Base-by-base conservation (phyloP, 2,888 invertebrate species). In the Heliconius aoede region DNA sequence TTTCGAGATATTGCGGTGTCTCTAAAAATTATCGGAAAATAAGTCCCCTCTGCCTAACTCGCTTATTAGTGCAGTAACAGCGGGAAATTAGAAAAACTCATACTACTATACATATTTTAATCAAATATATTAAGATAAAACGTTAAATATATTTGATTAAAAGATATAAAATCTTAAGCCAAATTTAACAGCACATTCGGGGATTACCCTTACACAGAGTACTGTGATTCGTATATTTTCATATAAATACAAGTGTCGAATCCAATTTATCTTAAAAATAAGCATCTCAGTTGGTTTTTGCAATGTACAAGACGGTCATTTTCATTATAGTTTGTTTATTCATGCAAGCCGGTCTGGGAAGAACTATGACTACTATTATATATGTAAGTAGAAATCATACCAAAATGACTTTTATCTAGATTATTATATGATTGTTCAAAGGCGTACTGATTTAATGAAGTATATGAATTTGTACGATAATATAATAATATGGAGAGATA, bases 241-340 rank as follows among this genome's bases (percentile, higher is more conserved):
- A 13, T 69, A 69, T 69, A 69, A 69, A 69, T 69, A 69, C 69
- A n/a, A 69, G 51, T 11, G 28, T 18, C 3, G 8, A 30, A 21
- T 13, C 4, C 8, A 21, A 15, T 30, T 55, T 15, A n/a, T 32
- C 30, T 55, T 15, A n/a, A 30, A 68, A 55, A 21, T 11, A 15
- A 30, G 30, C 30, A 13, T 51, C 28, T 51, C 28, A 3, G 28
- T 15, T 18, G 51, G n/a, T 21, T 21, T 9, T 21, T 9, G 4
- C n/a, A 51, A 69, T 69, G 69, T 15, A 40, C 15, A 55, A 55
- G n/a, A 36, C 36, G 4, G 24, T 13, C 8, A 30, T n/a, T 24
- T 7, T 69, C 5, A 21, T 30, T 55, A 7, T 32, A 55, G 1
- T 32, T n/a, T 69, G 5, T 21, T 69, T 55, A n/a, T 55, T 69